Base-by-base conservation (phyloP, 2,888 invertebrate genomes). In the Drosophila anceps region DNA sequence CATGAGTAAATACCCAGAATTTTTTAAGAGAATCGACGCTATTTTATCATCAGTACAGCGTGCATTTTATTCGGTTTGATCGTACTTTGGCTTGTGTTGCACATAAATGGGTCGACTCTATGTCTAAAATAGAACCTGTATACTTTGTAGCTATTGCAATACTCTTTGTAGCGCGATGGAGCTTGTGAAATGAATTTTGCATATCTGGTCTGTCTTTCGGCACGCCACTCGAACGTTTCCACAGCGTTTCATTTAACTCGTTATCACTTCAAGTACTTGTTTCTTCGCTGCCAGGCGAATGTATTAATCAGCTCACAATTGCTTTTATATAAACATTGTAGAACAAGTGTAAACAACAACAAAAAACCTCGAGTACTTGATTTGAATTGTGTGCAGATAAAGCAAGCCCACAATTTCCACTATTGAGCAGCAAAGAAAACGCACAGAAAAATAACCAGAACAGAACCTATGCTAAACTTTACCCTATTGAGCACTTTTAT, bases 81-180 rank as follows among this genome's bases (percentile, higher is more conserved):
- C 18, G 35, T 15, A 12, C 13, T 37, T 46, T n/a, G 18, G 35
- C 27, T 53, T 64, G 41, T 70, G 41, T 51, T 24, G 44, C 44
- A 44, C 64, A 68, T 71, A 86, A 83, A 84, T 83, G 68, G 82
- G 82, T 83, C 82, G 86, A 27, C 54, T 44, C 57, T 39, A 41
- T n/a, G 48, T 60, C 53, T 66, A 59, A 85, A 83, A 83, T 86
- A 83, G 83, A 76, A 54, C 0, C n/a, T 18, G 46, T 48, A 55
- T 61, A 63, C 58, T 48, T 72, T 80, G 33, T 29, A 37, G 43
- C 35, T 59, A 9, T 44, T 57, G 64, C 41, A 66, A 58, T 31
- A 48, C 31, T 7, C 24, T 69, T 12, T 50, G 1, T 9, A 39
- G 12, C 29, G 15, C 5, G 33, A 31, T 18, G 13, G 13, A 20